Evolutionary conservation across 2,797 vertebrate species (phyloP).

Genomic region (Sciurus vulgaris): DNA sequence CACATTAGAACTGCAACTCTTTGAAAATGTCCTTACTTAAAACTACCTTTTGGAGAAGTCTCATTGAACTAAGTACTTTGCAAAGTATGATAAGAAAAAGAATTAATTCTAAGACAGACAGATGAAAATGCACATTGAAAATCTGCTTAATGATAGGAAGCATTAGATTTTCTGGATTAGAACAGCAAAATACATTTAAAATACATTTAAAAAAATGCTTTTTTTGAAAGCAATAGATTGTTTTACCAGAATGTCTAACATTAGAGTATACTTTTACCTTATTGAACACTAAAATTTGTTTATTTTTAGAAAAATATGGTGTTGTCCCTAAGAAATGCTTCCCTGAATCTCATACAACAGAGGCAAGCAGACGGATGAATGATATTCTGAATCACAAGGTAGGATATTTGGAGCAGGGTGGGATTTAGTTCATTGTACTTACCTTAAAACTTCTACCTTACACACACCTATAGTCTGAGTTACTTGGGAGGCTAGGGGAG

Average conservation of each 20-base stretch:
- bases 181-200: neutral
- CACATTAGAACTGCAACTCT: slow-evolving; percentile 25
- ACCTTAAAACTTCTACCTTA: neutral
- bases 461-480: neutral
- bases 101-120: slow-evolving; percentile 27
- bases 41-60: slow-evolving; percentile 58
- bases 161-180: slow-evolving; percentile 56
- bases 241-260: slow-evolving; percentile 56
- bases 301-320: slow-evolving; percentile 95
- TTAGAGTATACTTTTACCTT: slow-evolving; percentile 35
- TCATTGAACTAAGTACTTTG: slow-evolving; percentile 4
- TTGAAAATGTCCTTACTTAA: slow-evolving; percentile 48
- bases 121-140: slow-evolving; percentile 2
- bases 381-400: slow-evolving; percentile 99
- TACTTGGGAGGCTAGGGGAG: neutral
- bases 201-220: too few species aligned
- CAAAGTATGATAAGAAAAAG: slow-evolving; percentile 2
- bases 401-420: slow-evolving; percentile 22
- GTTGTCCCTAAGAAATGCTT: slow-evolving; percentile 98
- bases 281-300: slow-evolving; percentile 43
- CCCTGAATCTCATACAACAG: slow-evolving; percentile 97
- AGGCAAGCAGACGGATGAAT: slow-evolving; percentile 98
- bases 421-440: neutral
- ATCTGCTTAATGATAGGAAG: slow-evolving; percentile 18
- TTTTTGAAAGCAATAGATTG: slow-evolving; percentile 40